These are phyloP conservation scores for Chrysomallon squamiferum DNA, from an alignment of 1,140 invertebrate species.

Conservation along the genomic window DNA sequence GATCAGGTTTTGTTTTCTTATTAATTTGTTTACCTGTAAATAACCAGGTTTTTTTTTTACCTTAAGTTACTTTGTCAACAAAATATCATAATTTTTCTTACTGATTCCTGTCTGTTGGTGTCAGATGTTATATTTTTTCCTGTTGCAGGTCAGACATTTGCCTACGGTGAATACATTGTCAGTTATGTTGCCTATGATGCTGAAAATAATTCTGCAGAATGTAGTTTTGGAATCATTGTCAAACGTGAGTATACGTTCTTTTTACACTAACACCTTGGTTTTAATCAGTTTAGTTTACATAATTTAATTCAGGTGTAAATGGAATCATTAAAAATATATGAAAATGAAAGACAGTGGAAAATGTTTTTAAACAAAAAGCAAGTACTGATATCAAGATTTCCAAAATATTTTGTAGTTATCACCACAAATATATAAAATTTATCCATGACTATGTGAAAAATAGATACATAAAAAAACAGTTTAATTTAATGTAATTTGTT, in stretches of 20 bases:
- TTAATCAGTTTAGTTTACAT: too few species aligned
- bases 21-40: too few species aligned
- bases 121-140: not conserved
- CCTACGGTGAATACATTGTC: conserved; percentile 41
- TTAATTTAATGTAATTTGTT: not conserved
- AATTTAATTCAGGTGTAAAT: too few species aligned
- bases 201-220: conserved; percentile 39
- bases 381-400: not conserved
- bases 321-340: too few species aligned
- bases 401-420: too few species aligned
- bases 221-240: conserved; percentile 40
- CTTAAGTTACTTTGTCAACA: too few species aligned
- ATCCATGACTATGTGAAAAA: too few species aligned
- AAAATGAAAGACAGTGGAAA: not conserved
- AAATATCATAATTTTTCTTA: too few species aligned
- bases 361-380: not conserved
- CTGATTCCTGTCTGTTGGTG: too few species aligned
- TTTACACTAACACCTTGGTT: not conserved
- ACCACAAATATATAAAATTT: too few species aligned
- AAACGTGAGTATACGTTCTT: conserved; percentile 36
- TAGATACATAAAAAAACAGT: not conserved
- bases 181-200: conserved; percentile 41
- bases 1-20: conserved; percentile 38
- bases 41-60: too few species aligned
- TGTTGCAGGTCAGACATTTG: conserved; percentile 36